Evolutionary conservation across 2,113 vertebrate species (phyloP).

Genomic region (Lepisosteus osseus): DNA sequence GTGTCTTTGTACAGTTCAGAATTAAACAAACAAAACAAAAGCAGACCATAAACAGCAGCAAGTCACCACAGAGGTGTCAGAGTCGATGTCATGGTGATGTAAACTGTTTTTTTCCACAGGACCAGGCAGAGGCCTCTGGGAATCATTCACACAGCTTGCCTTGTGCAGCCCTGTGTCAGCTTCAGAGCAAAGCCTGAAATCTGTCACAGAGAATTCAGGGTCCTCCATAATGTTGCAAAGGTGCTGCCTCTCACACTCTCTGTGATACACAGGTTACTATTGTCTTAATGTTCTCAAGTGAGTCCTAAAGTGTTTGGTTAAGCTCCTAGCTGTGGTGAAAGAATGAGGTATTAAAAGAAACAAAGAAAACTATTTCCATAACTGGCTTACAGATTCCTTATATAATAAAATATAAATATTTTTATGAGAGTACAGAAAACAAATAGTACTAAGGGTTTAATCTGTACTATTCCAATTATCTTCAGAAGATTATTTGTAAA

Average conservation of each 20-base stretch:
- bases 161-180: not conserved
- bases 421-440: no score
- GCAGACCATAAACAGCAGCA: not conserved
- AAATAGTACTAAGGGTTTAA: no score
- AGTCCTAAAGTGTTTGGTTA: not conserved
- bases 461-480: no score
- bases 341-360: no score
- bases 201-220: not conserved
- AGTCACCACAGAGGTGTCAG: constrained; percentile 1
- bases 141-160: not conserved
- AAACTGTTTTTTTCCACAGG: constrained; percentile 7
- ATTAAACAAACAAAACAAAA: not conserved
- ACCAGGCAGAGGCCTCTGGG: not conserved
- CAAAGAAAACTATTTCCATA: no score
- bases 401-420: no score
- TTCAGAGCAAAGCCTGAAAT: not conserved
- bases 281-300: not conserved
- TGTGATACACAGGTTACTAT: not conserved
- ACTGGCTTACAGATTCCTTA: no score
- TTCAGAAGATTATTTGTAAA: no score
- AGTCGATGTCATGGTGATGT: constrained; percentile 1
- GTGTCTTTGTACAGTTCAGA: constrained; percentile 3
- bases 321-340: no score
- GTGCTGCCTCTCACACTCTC: not conserved
- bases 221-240: not conserved